phyloP scores from a whole-genome alignment of 2,113 vertebrate genomes.

The Pseudorectes ferrugineus region DNA sequence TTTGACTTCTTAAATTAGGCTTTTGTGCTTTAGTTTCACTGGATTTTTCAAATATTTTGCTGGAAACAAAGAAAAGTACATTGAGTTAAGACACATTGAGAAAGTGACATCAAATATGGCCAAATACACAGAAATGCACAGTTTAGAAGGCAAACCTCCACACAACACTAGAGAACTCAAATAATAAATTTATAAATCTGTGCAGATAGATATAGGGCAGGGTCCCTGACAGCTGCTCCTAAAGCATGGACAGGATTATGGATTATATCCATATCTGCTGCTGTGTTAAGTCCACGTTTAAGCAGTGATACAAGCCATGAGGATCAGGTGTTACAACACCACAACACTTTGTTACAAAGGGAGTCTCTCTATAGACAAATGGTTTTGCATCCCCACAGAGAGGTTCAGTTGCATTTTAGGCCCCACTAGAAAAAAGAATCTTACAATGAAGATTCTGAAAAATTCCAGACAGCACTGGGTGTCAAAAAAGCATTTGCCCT shows the following conservation, averaged over 20 bases:
- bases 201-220: not conserved
- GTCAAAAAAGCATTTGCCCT: constrained; percentile 79
- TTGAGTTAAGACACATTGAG: not conserved
- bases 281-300: not conserved
- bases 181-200: not conserved
- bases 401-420: not conserved
- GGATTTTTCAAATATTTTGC: not conserved
- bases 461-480: constrained; percentile 70
- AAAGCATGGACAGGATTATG: not conserved
- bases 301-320: not conserved
- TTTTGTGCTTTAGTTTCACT: not conserved
- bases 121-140: not conserved
- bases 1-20: not conserved
- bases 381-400: not conserved
- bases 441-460: constrained; percentile 56
- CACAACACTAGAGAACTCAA: not conserved
- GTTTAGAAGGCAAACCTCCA: not conserved
- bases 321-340: not conserved
- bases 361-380: not conserved
- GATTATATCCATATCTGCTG: not conserved
- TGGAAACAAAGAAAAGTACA: not conserved
- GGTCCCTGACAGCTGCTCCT: not conserved
- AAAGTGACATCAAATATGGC: not conserved
- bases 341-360: not conserved
- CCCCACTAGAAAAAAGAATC: not conserved